A percentile compares a stretch with the other conserved stretches of the same genome.
These are phyloP conservation scores for Macrosiphum euphorbiae DNA, from an alignment of 2,888 invertebrate species.

Conservation along the genomic window DNA sequence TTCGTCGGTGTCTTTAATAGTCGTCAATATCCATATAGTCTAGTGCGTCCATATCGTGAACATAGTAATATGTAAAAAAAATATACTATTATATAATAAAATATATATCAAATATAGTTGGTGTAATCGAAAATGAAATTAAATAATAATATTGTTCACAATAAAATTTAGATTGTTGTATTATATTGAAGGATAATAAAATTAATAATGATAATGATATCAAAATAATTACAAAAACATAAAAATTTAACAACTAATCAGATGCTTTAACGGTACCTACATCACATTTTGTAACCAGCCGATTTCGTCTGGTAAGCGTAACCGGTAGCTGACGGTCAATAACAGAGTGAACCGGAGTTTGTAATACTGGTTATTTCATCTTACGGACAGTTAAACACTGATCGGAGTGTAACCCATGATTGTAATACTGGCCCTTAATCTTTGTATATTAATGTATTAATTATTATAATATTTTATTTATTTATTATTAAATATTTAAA, in stretches of 20 bases:
- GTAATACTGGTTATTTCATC: conserved; percentile 4
- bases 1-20: not conserved
- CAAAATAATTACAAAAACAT: not conserved
- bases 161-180: not conserved
- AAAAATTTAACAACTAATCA: not conserved
- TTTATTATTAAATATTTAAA: too few relatives aligned
- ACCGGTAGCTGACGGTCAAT: not conserved
- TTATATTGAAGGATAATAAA: not conserved
- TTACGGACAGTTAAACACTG: not conserved
- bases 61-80: not conserved
- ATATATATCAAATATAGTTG: not conserved
- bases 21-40: not conserved
- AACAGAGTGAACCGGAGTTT: not conserved
- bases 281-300: not conserved
- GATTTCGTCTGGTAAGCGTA: not conserved
- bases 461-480: too few relatives aligned
- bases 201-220: not conserved
- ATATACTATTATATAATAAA: not conserved
- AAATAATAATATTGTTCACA: not conserved
- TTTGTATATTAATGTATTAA: too few relatives aligned
- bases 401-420: not conserved
- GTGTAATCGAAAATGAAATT: not conserved
- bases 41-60: not conserved
- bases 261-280: conserved; percentile 2
- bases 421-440: not conserved